Base-by-base conservation (phyloP, 2,113 vertebrate genomes). In the Macrotis lagotis region DNA sequence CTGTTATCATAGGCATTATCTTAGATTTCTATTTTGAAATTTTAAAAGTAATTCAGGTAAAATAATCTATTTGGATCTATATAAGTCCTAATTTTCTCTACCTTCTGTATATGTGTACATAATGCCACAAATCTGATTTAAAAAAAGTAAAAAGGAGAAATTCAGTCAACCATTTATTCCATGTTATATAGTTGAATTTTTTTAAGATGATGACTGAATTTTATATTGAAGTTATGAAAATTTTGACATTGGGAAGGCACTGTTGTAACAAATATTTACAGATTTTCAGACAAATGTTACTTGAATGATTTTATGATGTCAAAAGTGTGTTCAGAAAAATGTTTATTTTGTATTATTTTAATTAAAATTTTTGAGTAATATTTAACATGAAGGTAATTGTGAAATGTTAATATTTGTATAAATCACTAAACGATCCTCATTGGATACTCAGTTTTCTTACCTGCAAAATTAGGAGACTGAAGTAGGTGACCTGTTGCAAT, bases 221-320 rank as follows among this genome's bases (percentile, higher is more conserved):
- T 94, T 92, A 93, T 0, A 66, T 88, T 51, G 55, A 48, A 37
- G 59, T 92, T 94, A 91, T 2, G 50, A 93, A 25, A 26, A 90
- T 88, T 94, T 94, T 93, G 89, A 51, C 90, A 14, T 90, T 94
- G 91, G 92, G 24, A 48, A 93, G 94, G 91, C 52, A 90, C 11
- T 44, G 28, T 92, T 12, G 55, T 28, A 44, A 49, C 49, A 90
- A 91, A 93, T 8, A 92, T 22, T 1, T n/a, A 83, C 66, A 83
- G 37, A 37, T 37, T 37, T 66, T 66, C 5, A 83, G 31, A n/a
- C 31, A 19, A 74, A 74, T n/a, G 31, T n/a, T n/a, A n/a, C 59
- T n/a, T 74, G 59, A n/a, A 74, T n/a, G n/a, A n/a, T 55, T 55
- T 55, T 37, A 74, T 55, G 6, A 55, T 74, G 19, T 37, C 59